Percentiles rank a stretch among this genome's conserved stretches.
These are phyloP conservation scores for Neogobius melanostomus DNA, from an alignment of 2,113 vertebrate species.

Conservation along the genomic window DNA sequence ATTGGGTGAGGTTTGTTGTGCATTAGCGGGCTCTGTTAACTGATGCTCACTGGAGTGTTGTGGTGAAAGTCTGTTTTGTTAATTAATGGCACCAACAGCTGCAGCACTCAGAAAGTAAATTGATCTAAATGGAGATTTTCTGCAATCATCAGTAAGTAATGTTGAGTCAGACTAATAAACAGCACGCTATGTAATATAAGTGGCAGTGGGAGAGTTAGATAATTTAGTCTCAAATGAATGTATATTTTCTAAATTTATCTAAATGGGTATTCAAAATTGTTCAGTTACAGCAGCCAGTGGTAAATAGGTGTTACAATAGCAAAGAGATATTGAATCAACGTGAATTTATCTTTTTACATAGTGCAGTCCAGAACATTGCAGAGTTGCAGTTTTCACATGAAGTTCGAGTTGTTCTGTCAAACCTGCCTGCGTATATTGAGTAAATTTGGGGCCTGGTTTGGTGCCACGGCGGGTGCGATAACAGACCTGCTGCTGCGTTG, in stretches of 20 bases:
- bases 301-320: too few species aligned
- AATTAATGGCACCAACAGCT: conserved; percentile 52
- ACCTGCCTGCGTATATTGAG: conserved; percentile 7
- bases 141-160: conserved; percentile 34
- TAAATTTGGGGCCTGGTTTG: conserved; percentile 28
- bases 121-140: conserved; percentile 33
- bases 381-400: conserved; percentile 10
- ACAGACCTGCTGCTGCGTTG: conserved; percentile 34
- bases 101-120: conserved; percentile 39
- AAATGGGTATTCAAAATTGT: too few species aligned
- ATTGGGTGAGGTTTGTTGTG: conserved; percentile 32
- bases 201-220: neutral
- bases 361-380: conserved; percentile 1
- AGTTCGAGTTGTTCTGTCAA: neutral
- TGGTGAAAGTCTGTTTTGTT: conserved; percentile 41
- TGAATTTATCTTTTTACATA: too few species aligned
- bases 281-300: too few species aligned
- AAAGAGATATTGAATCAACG: too few species aligned
- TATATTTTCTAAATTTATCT: neutral
- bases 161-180: conserved; percentile 35
- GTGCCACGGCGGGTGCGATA: conserved; percentile 42
- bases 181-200: neutral
- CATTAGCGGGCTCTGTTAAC: conserved; percentile 26
- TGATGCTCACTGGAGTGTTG: conserved; percentile 37
- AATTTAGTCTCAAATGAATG: neutral